Conservation (phyloP, 1,140 invertebrate genomes). For the Ooceraea biroi region DNA sequence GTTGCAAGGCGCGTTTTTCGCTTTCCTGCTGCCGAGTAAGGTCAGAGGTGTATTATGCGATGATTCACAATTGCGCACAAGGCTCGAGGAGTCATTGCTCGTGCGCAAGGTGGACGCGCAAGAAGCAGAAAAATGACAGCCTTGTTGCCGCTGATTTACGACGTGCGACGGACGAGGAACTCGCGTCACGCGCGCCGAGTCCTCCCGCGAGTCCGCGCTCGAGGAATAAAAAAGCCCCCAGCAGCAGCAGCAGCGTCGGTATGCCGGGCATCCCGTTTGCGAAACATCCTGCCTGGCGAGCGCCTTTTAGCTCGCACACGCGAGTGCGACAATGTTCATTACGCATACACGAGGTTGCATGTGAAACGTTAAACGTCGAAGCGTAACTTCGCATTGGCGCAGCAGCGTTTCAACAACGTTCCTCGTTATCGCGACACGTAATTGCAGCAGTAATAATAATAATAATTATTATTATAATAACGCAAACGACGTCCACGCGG, state of each 20-base stretch:
- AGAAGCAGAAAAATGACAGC: conserved; percentile 52
- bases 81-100: conserved; percentile 73
- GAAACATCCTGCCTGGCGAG: conserved; percentile 35
- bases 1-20: conserved; percentile 37
- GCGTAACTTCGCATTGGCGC: not conserved
- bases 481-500: no score
- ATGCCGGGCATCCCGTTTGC: conserved; percentile 12
- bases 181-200: conserved; percentile 24
- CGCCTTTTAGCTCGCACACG: not conserved
- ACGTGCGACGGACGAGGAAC: conserved; percentile 52
- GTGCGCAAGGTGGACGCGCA: conserved; percentile 66
- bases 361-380: not conserved
- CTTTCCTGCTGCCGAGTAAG: conserved; percentile 67
- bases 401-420: no score
- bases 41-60: conserved; percentile 72
- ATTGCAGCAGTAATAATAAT: no score
- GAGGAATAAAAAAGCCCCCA: conserved; percentile 22
- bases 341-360: not conserved
- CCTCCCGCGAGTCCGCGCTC: conserved; percentile 17
- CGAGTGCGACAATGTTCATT: not conserved
- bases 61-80: conserved; percentile 74
- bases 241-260: no score
- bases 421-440: no score
- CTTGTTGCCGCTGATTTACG: conserved; percentile 50
- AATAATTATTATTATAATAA: no score